These are phyloP conservation scores for Spea bombifrons DNA, from an alignment of 2,113 vertebrate genomes.

Conservation along the genomic window DNA sequence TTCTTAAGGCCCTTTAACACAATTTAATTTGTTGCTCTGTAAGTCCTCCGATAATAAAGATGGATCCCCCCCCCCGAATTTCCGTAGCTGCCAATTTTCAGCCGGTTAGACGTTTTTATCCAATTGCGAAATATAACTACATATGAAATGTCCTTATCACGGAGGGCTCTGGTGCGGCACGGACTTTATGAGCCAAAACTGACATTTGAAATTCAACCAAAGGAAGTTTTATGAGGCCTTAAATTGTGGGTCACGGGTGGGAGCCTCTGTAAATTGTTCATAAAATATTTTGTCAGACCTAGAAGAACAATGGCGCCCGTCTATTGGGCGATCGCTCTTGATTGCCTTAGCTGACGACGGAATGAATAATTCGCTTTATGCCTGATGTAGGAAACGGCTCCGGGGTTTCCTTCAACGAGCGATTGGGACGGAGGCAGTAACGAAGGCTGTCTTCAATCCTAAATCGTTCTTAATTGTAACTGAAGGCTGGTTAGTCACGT, in stretches of 20 bases:
- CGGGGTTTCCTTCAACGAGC: no score
- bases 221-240: conserved; percentile 45
- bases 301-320: conserved; percentile 35
- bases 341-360: conserved; percentile 18
- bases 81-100: conserved; percentile 14
- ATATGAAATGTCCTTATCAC: conserved; percentile 47
- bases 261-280: conserved; percentile 46
- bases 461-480: no score
- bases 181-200: conserved; percentile 46
- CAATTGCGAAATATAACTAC: conserved; percentile 41
- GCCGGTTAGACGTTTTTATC: conserved; percentile 32
- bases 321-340: conserved; percentile 35
- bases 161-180: conserved; percentile 31
- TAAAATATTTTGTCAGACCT: conserved; percentile 48
- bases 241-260: conserved; percentile 47
- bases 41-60: conserved; percentile 2
- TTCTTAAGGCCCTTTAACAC: neutral
- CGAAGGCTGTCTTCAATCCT: no score
- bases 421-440: no score
- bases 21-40: conserved; percentile 13
- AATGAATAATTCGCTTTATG: neutral
- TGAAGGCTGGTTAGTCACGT: no score
- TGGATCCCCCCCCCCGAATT: neutral
- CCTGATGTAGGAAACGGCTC: neutral
- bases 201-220: conserved; percentile 47